Conservation (phyloP, 2,113 vertebrate species). For the Clinocottus analis region DNA sequence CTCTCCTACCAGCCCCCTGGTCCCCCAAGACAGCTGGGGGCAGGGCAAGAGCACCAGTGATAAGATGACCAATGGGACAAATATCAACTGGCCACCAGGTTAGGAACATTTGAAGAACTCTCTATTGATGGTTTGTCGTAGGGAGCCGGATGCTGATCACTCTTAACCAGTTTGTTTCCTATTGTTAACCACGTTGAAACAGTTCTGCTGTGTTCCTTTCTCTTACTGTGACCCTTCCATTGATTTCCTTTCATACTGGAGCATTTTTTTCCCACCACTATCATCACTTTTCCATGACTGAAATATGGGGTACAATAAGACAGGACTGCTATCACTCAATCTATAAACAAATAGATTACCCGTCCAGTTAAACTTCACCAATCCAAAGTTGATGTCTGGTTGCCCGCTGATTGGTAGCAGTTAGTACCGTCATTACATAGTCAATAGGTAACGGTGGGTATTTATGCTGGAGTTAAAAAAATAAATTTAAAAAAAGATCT, state of each 20-base stretch:
- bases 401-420: neutral
- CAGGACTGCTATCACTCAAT: neutral
- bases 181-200: neutral
- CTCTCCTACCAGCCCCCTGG: constrained; percentile 90
- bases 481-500: neutral
- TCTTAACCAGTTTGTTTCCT: neutral
- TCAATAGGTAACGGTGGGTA: neutral
- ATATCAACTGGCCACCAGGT: constrained; percentile 98
- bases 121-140: neutral
- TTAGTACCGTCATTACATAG: neutral
- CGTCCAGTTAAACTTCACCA: neutral
- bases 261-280: neutral
- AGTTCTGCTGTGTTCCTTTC: neutral
- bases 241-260: neutral
- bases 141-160: neutral
- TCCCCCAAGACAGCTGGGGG: constrained; percentile 93
- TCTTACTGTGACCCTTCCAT: neutral
- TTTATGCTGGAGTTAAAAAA: neutral
- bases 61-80: constrained; percentile 96
- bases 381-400: neutral
- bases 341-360: neutral
- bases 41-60: constrained; percentile 93
- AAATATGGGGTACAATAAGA: neutral
- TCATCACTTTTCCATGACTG: neutral
- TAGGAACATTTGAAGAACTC: neutral